These are phyloP conservation scores for Agrilus mali DNA, from an alignment of 2,888 invertebrate species.

Conservation along the genomic window DNA sequence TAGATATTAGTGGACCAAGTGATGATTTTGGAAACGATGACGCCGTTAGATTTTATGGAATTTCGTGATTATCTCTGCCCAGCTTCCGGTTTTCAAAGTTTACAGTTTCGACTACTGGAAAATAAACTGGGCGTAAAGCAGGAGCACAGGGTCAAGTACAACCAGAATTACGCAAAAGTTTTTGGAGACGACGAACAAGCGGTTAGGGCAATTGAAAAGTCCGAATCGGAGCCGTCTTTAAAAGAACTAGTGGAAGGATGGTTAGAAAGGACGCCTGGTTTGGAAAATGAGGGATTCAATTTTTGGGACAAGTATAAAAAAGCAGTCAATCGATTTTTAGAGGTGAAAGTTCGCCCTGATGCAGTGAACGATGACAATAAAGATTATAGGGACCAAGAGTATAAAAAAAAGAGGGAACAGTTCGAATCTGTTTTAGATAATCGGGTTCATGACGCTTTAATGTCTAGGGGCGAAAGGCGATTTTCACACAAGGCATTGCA, in stretches of 20 bases:
- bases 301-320: conserved; percentile 88
- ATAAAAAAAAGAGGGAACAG: conserved; percentile 67
- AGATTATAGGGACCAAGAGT: conserved; percentile 46
- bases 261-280: conserved; percentile 89
- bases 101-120: conserved; percentile 91
- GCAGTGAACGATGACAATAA: too few relatives aligned
- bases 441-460: conserved; percentile 67
- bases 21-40: conserved; percentile 96
- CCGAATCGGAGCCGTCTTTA: conserved; percentile 76
- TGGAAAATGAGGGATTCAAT: conserved; percentile 72
- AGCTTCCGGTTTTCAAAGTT: conserved; percentile 95
- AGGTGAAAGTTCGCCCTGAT: conserved; percentile 36
- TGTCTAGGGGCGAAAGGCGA: conserved; percentile 75
- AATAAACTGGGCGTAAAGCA: conserved; percentile 77
- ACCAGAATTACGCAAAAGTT: conserved; percentile 79
- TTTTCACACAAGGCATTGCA: conserved; percentile 86
- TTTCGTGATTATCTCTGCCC: conserved; percentile 87
- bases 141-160: conserved; percentile 84
- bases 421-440: conserved; percentile 86
- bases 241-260: conserved; percentile 79
- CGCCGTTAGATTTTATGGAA: conserved; percentile 96
- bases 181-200: conserved; percentile 62
- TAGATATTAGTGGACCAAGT: conserved; percentile 95
- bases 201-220: conserved; percentile 43
- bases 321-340: conserved; percentile 59